Conservation (phyloP, 2,113 vertebrate species). For the Hippocampus comes region DNA sequence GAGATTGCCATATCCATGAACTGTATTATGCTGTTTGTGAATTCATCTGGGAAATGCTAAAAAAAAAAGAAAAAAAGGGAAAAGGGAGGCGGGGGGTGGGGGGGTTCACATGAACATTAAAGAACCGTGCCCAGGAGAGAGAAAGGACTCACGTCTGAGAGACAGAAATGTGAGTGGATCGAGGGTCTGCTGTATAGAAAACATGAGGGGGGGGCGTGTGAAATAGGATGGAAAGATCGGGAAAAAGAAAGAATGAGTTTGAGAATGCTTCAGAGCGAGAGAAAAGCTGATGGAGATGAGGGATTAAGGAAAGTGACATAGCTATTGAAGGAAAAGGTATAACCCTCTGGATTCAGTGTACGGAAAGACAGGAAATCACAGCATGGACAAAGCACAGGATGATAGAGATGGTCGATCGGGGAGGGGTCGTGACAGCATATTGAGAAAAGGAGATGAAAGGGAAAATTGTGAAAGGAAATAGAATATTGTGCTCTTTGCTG, state of each 20-base stretch:
- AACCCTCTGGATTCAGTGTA: constrained; percentile 43
- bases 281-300: constrained; percentile 56
- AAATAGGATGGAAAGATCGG: constrained; percentile 24
- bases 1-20: constrained; percentile 1
- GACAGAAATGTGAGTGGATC: constrained; percentile 34
- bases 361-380: constrained; percentile 34
- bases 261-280: constrained; percentile 34
- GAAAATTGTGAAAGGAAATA: constrained; percentile 22
- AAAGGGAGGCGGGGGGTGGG: too few relatives aligned
- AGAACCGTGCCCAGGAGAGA: constrained; percentile 46
- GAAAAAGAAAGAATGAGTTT: constrained; percentile 31
- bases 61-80: constrained; percentile 15
- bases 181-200: constrained; percentile 4
- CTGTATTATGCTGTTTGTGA: constrained; percentile 8
- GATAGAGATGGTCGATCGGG: constrained; percentile 24
- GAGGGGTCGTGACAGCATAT: constrained; percentile 24
- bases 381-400: constrained; percentile 19
- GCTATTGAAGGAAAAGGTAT: constrained; percentile 42
- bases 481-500: constrained; percentile 10
- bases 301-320: constrained; percentile 61
- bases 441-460: constrained; percentile 12
- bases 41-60: constrained; percentile 40
- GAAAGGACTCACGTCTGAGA: constrained; percentile 47
- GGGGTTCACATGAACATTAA: constrained; percentile 23
- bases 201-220: not conserved